Evolutionary conservation across 30 jellyfish, hydroid and myxozoan species (phyloP).

Genomic region (Cassiopea xamachana): DNA sequence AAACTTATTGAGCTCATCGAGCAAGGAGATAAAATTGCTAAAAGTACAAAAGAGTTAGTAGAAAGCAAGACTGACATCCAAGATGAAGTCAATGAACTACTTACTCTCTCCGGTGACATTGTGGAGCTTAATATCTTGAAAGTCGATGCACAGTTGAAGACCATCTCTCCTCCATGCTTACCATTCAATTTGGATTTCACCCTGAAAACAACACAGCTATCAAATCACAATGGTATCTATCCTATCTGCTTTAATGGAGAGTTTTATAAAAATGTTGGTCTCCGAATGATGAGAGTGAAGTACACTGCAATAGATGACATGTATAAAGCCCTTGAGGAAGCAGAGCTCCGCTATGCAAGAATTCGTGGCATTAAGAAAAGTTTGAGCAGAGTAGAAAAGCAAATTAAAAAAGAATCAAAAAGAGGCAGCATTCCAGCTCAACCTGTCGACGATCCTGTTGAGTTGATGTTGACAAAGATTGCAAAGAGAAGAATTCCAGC

Average conservation of each 20-base stretch:
- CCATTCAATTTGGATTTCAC: conserved; percentile 37
- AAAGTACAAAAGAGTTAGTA: background rate
- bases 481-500: conserved; percentile 28
- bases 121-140: background rate
- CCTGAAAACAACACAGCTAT: background rate
- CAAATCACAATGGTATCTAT: background rate
- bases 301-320: conserved; percentile 14
- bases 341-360: conserved; percentile 32
- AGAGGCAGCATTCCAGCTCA: background rate
- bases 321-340: conserved; percentile 53
- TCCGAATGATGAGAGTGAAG: conserved; percentile 3
- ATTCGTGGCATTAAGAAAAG: conserved; percentile 1
- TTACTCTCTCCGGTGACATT: conserved; percentile 11
- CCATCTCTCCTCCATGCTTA: conserved; percentile 33
- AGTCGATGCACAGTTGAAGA: background rate
- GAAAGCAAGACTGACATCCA: conserved; percentile 12
- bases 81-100: background rate
- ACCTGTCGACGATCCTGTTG: background rate
- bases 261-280: conserved; percentile 32
- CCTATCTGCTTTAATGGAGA: conserved; percentile 58
- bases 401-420: background rate
- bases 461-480: background rate
- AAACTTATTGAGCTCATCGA: conserved; percentile 7
- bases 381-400: background rate
- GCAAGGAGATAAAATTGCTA: conserved; percentile 26